Base-by-base conservation (phyloP, 2,888 invertebrate species). In the Sepioteuthis lessoniana region DNA sequence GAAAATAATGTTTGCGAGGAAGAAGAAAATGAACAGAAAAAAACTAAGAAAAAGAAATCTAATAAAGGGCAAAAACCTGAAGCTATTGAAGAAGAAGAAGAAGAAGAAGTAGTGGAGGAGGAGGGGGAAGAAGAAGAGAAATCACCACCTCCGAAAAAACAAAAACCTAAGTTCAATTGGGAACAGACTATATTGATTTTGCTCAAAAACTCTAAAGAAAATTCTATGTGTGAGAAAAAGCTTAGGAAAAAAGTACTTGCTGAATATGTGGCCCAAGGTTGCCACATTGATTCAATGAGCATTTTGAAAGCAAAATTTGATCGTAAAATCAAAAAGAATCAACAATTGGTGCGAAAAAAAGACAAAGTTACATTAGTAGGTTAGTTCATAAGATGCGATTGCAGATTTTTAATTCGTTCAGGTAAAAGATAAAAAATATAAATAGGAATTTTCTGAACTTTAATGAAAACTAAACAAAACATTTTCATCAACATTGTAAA, bases 201-300 rank as follows among this genome's bases (percentile, higher is more conserved):
- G 93, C 96, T 98, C 94, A 96, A 97, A 94, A 97, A 97, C 93
- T 98, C 98, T 13, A 98, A 98, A 95, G 98, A 98, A 21, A 42
- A 91, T 16, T 31, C 42, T 96, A 97, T 98, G 91, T 98, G 98
- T 0, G 96, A 98, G 94, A 98, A 98, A 96, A 98, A 98, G 96
- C 97, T 99, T 37, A 98, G 98, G 95, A 98, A 98, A 96, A 98
- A 98, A 97, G 98, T 98, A 50, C 94, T 96, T 1, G 95, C 95
- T n/a, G 96, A 96, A 93, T 96, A 96, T 95, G 55, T 95, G 50
- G 94, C 96, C 25, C 95, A 95, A 93, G 96, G 95, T 47, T 95
- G 96, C 91, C 94, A 95, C 90, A 95, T 95, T 37, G 95, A 95
- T 91, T 94, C 95, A 8, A 96, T 96, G 91, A 96, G 96, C 93